These are phyloP conservation scores for Redunca redunca DNA, from an alignment of 2,113 vertebrate species.

Conservation along the genomic window DNA sequence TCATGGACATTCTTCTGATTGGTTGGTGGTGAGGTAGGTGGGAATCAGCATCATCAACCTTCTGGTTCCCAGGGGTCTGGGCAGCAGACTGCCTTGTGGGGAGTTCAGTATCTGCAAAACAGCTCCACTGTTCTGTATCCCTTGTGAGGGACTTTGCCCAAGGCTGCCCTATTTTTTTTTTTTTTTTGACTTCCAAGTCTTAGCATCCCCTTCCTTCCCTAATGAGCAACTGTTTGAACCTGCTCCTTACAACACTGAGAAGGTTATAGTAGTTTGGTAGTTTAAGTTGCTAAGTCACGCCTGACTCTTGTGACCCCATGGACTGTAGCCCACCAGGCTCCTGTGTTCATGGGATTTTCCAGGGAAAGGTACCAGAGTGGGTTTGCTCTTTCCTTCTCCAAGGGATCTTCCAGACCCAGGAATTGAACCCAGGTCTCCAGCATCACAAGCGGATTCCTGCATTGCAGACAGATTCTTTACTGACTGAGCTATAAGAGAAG, in stretches of 20 bases:
- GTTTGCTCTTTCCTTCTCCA: neutral
- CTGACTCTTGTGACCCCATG: neutral
- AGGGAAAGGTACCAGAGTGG: neutral
- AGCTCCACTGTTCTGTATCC: neutral
- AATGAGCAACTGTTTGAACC: neutral
- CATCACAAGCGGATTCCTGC: neutral
- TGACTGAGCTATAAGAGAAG: neutral
- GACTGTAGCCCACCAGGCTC: neutral
- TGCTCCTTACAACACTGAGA: neutral
- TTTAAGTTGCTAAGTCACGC: neutral
- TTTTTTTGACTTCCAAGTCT: neutral
- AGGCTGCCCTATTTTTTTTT: neutral
- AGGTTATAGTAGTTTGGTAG: neutral
- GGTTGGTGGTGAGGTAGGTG: neutral
- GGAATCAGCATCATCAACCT: neutral
- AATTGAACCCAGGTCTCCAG: neutral
- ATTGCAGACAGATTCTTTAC: neutral
- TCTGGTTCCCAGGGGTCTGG: neutral
- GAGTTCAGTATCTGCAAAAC: neutral
- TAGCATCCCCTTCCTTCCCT: neutral
- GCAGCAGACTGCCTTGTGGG: neutral
- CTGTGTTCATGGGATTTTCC: neutral
- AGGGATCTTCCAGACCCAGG: neutral
- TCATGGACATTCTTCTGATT: neutral
- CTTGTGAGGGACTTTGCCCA: neutral